Conservation (phyloP, 2,113 vertebrate species). For the Centrocercus urophasianus region DNA sequence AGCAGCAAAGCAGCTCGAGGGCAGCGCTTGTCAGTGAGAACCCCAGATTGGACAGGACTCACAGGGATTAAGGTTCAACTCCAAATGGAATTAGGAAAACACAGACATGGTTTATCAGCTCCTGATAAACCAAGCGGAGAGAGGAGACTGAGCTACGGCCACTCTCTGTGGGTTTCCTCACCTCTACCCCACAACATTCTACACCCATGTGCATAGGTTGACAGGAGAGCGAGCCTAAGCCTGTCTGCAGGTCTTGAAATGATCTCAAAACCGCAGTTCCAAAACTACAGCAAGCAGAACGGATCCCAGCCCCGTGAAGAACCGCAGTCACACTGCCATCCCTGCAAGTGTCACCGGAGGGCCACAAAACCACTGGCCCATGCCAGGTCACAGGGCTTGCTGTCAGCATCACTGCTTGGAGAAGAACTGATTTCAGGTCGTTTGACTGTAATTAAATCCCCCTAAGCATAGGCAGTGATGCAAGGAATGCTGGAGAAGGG, state of each 20-base stretch:
- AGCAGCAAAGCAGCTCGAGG: no score
- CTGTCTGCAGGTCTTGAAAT: fast-evolving
- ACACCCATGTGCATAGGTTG: not conserved
- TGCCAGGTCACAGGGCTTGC: no score
- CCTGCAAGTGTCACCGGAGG: not conserved
- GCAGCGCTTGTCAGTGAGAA: no score
- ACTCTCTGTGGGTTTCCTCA: no score
- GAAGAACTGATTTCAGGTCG: no score
- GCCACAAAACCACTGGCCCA: not conserved
- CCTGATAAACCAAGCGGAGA: not conserved
- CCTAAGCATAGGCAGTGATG: no score
- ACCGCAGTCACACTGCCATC: fast-evolving
- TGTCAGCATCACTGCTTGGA: no score
- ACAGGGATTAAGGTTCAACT: no score
- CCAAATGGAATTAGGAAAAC: not conserved
- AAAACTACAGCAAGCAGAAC: not conserved
- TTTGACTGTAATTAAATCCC: no score
- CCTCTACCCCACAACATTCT: not conserved
- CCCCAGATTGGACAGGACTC: no score
- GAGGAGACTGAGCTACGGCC: not conserved
- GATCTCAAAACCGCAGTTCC: not conserved
- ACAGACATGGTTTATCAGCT: not conserved
- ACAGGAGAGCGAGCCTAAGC: not conserved
- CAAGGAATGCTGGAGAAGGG: no score
- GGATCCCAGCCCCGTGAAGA: not conserved